Percentiles rank a stretch among this genome's conserved stretches.
Evolutionary conservation across 2,888 invertebrate species (phyloP).

Genomic region (Tetragonisca angustula): DNA sequence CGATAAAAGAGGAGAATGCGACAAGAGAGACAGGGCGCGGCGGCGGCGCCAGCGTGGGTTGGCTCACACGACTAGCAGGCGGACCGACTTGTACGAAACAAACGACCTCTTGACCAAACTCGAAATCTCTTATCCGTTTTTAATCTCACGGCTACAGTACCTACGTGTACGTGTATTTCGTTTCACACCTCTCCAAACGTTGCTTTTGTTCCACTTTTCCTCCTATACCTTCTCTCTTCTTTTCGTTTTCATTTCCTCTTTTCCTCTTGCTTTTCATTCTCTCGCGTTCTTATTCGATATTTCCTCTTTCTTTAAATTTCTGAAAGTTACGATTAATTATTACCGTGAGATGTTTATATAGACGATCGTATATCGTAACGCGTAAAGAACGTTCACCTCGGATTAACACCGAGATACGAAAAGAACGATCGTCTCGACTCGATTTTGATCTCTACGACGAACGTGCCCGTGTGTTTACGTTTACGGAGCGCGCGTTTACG

Average conservation of each 20-base stretch:
- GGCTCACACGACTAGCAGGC: constrained; percentile 66
- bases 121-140: constrained; percentile 47
- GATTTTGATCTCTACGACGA: neutral
- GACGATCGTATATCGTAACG: neutral
- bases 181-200: constrained; percentile 27
- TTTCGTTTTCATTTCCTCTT: neutral
- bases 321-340: neutral
- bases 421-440: constrained; percentile 16
- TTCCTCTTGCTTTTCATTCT: neutral
- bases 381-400: neutral
- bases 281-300: neutral
- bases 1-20: constrained; percentile 55
- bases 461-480: neutral
- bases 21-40: constrained; percentile 71
- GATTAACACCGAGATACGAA: neutral
- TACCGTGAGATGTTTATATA: neutral
- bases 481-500: too few species aligned
- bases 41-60: constrained; percentile 83
- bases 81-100: constrained; percentile 64
- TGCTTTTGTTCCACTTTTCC: neutral
- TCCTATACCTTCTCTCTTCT: too few species aligned
- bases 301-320: too few species aligned
- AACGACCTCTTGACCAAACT: constrained; percentile 77
- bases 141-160: constrained; percentile 15
- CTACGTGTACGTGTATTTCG: constrained; percentile 31